Percentiles rank a stretch among this genome's conserved stretches.
Evolutionary conservation across 2,113 vertebrate genomes (phyloP).

Genomic region (Brachyhypopomus occidentalis): DNA sequence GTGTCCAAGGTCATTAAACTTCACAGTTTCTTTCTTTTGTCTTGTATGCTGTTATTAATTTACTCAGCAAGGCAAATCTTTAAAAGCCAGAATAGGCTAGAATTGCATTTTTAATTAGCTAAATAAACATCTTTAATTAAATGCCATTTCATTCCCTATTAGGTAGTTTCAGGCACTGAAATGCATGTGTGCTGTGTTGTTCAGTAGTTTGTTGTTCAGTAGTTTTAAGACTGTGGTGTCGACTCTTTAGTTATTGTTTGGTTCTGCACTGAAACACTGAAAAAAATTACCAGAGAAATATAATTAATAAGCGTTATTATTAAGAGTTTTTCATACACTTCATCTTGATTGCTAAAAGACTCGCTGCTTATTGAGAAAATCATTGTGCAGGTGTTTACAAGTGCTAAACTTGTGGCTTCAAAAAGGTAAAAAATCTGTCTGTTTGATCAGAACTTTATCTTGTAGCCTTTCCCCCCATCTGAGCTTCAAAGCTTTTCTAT

Average conservation of each 20-base stretch:
- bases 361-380: not conserved
- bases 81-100: not conserved
- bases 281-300: not conserved
- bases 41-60: not conserved
- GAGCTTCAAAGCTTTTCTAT: conserved; percentile 10
- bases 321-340: not conserved
- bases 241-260: not conserved
- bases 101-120: conserved; percentile 12
- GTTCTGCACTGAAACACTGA: not conserved
- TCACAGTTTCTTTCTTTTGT: conserved; percentile 13
- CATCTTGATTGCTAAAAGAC: too few relatives aligned
- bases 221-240: not conserved
- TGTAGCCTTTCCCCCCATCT: not conserved
- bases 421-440: not conserved
- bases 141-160: not conserved
- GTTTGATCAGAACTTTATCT: not conserved
- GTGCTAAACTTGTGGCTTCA: not conserved
- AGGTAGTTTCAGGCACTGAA: not conserved
- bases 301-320: not conserved
- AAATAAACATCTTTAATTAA: conserved; percentile 18
- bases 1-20: conserved; percentile 17
- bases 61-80: not conserved
- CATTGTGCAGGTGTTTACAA: not conserved
- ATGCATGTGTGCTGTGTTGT: not conserved
- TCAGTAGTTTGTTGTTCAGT: not conserved